Evolutionary conservation across 2,888 invertebrate genomes (phyloP), one percentile per base, ranked within the genome.

Genomic region (Pyrochroa serraticornis): DNA sequence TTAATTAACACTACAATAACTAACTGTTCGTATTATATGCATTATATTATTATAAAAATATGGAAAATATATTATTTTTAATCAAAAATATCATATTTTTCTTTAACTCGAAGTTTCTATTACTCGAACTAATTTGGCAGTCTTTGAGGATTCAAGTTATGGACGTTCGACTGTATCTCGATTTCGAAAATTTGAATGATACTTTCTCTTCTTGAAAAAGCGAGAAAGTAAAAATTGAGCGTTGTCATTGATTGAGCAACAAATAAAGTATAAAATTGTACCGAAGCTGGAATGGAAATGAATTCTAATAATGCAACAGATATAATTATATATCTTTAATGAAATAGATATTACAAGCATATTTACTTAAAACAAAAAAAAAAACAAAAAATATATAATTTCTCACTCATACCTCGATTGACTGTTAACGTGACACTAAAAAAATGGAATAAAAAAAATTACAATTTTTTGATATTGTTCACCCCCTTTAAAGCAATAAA

Each of bases 171-270:
- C n/a, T n/a, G n/a, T n/a, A n/a, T n/a, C n/a, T n/a, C n/a, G n/a
- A n/a, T n/a, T n/a, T n/a, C n/a, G n/a, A n/a, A n/a, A n/a, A n/a
- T n/a, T n/a, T n/a, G n/a, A n/a, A n/a, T n/a, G n/a, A n/a, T n/a
- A n/a, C n/a, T n/a, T n/a, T n/a, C n/a, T n/a, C n/a, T n/a, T n/a
- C n/a, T n/a, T n/a, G n/a, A n/a, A n/a, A n/a, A n/a, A n/a, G n/a
- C n/a, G n/a, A n/a, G n/a, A n/a, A n/a, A n/a, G n/a, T n/a, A 37
- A 37, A 37, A 37, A 37, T 37, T 37, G 37, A n/a, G 37, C 37
- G n/a, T 37, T 37, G 37, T 37, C 37, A 37, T 37, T 37, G n/a
- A 37, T 37, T 10, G n/a, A 37, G 10, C 37, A 37, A 37, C 37
- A 37, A 37, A 37, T n/a, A n/a, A 37, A 37, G 37, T 37, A 37